Evolutionary conservation across 1,140 invertebrate species (phyloP), one percentile per base, ranked within the genome.

Genomic region (Lepidurus arcticus): DNA sequence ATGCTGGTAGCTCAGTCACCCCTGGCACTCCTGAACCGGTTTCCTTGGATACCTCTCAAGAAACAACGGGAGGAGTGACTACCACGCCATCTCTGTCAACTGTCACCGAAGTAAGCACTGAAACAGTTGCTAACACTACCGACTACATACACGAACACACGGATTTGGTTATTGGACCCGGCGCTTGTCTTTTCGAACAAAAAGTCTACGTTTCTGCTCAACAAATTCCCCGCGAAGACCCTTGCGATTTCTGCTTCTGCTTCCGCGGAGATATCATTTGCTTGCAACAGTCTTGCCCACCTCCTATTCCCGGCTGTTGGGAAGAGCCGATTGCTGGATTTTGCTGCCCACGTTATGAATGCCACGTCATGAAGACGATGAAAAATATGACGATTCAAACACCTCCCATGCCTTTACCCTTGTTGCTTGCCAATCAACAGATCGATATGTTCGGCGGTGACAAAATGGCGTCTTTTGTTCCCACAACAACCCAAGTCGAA

Each of bases 161-260:
- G 3, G 73, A 74, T 26, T 47, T 80, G 44, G 79, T 79, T n/a
- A 93, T 93, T 81, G 93, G 93, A 73, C 93, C 93, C 42, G 94
- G 94, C 78, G 96, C 94, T 45, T 97, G 95, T 83, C 87, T 94
- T 81, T 96, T 94, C 83, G 93, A 94, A 74, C 93, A 94, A 81
- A 94, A 94, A 85, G 90, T 96, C 47, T 97, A 94, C 83, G 93
- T 96, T 44, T 96, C 94, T 1, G 95, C 95, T 6, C 94, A 97
- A 86, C 95, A 97, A 87, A 96, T 97, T 80, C 94, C 94, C 26
- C 87, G 94, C 81, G 93, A 95, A 79, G 94, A 97, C 87, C 94
- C 95, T 43, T 97, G 95, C 84, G 94, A 97, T 83, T 97, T 97
- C 88, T 97, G 95, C 85, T 97, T 97, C 91, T 97, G 95, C 88